A percentile compares a stretch with the other conserved stretches of the same genome.
phyloP scores from a whole-genome alignment of 2,797 vertebrate species.

The Erpetoichthys calabaricus region DNA sequence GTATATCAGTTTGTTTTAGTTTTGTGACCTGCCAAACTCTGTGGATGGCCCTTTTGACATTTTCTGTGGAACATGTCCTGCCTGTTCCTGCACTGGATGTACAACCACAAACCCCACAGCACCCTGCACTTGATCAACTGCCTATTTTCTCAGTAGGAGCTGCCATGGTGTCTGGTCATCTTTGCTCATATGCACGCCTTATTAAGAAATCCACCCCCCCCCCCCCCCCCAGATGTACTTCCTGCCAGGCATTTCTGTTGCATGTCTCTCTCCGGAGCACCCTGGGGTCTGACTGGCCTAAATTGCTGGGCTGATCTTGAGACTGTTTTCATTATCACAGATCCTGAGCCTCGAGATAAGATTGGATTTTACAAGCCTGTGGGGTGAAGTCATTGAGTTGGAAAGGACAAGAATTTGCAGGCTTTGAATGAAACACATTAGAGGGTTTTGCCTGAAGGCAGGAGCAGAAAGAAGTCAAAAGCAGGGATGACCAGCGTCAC shows the following conservation, averaged over 20 bases:
- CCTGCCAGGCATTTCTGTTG: slow-evolving; percentile 10
- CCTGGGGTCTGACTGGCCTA: slow-evolving; percentile 2
- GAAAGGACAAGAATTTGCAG: not conserved
- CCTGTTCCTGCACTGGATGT: too few relatives aligned
- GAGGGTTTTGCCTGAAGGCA: not conserved
- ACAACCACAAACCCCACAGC: too few relatives aligned
- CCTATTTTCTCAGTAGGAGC: too few relatives aligned
- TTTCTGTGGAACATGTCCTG: too few relatives aligned
- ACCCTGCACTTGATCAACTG: too few relatives aligned
- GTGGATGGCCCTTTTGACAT: too few relatives aligned
- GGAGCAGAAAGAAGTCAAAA: not conserved
- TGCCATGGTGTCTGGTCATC: too few relatives aligned
- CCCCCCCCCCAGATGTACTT: too few relatives aligned
- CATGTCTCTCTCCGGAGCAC: slow-evolving; percentile 29
- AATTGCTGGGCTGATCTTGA: not conserved
- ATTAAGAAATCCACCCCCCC: too few relatives aligned
- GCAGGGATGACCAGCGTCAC: not conserved
- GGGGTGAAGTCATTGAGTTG: not conserved
- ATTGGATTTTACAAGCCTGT: not conserved
- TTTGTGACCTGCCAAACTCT: too few relatives aligned
- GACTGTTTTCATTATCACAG: not conserved
- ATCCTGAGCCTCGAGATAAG: not conserved
- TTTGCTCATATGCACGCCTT: too few relatives aligned
- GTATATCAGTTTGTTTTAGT: too few relatives aligned
- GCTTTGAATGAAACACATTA: not conserved